Percentiles rank a stretch among this genome's conserved stretches.
Conservation (phyloP, 2,113 vertebrate genomes). For the Forbesichthys papilliferus region DNA sequence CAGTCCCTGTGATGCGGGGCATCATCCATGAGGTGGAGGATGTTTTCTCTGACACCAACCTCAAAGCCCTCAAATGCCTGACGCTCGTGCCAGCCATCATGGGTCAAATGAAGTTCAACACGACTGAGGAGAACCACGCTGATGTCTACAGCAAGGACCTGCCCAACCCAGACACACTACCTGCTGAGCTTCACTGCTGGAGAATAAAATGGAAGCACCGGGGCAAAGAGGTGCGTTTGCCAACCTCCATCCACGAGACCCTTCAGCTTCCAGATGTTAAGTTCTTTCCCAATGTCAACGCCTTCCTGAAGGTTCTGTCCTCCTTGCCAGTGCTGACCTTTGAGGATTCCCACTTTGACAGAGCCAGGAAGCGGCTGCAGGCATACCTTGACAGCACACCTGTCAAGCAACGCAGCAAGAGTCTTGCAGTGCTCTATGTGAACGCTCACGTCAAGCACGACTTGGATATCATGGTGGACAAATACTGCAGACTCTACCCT, state of each 20-base stretch:
- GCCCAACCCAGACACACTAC: slow-evolving; percentile 87
- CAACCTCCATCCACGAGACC: slow-evolving; percentile 87
- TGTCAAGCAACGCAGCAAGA: slow-evolving; percentile 79
- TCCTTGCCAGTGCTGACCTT: slow-evolving; percentile 85
- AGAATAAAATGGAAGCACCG: slow-evolving; percentile 96
- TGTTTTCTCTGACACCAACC: slow-evolving; percentile 88
- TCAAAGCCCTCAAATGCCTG: slow-evolving; percentile 89
- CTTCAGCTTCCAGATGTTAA: slow-evolving; percentile 89
- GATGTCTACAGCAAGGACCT: slow-evolving; percentile 87
- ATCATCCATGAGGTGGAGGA: slow-evolving; percentile 91
- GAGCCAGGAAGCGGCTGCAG: slow-evolving; percentile 79
- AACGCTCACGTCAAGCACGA: slow-evolving; percentile 89
- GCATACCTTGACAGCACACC: slow-evolving; percentile 81
- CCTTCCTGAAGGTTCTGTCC: slow-evolving; percentile 86
- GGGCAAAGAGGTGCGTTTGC: slow-evolving; percentile 90
- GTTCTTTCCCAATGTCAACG: slow-evolving; percentile 91
- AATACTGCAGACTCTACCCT: slow-evolving; percentile 86
- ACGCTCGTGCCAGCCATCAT: slow-evolving; percentile 90
- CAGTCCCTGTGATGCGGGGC: slow-evolving; percentile 82
- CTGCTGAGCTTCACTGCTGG: slow-evolving; percentile 93
- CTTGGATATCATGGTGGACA: slow-evolving; percentile 93
- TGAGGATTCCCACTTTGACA: slow-evolving; percentile 74
- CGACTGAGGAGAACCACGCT: slow-evolving; percentile 85
- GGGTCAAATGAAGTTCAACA: slow-evolving; percentile 94
- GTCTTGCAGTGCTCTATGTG: slow-evolving; percentile 85